A percentile compares a stretch with the other conserved stretches of the same genome.
Conservation (phyloP, 64 coral and sea anemone genomes). For the Cladopsammia gracilis region DNA sequence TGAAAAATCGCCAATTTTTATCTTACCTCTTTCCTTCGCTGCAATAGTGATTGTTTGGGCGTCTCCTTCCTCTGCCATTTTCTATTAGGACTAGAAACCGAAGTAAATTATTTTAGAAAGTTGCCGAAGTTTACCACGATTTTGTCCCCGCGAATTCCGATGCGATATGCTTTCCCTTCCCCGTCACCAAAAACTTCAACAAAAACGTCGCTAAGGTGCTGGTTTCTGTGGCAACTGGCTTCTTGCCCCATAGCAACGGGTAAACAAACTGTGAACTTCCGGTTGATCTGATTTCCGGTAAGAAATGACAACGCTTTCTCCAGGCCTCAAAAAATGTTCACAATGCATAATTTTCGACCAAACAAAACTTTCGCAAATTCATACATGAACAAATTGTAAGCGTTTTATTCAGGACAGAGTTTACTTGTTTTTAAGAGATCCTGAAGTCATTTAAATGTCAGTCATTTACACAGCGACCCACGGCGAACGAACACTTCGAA, state of each 20-base stretch:
- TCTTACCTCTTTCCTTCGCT: conserved; percentile 90
- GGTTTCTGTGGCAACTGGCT: background rate
- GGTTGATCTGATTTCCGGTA: too few relatives aligned
- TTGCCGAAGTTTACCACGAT: background rate
- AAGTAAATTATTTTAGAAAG: background rate
- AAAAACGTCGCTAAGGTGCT: conserved; percentile 30
- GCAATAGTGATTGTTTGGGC: conserved; percentile 75
- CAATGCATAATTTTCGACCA: too few relatives aligned
- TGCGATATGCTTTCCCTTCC: conserved; percentile 2
- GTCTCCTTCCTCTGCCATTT: conserved; percentile 50
- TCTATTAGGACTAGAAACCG: background rate
- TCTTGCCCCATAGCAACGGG: conserved; percentile 11
- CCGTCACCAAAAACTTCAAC: background rate
- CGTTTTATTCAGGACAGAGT: too few relatives aligned
- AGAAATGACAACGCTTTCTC: too few relatives aligned
- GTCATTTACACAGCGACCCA: too few relatives aligned
- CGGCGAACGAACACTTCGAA: too few relatives aligned
- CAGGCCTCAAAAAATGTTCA: too few relatives aligned
- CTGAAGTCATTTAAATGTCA: too few relatives aligned
- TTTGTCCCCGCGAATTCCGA: conserved; percentile 30
- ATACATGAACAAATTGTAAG: too few relatives aligned
- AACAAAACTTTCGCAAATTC: too few relatives aligned
- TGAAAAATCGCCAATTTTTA: background rate
- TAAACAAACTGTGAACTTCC: conserved; percentile 25
- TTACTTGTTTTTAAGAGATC: too few relatives aligned